Percentiles rank a stretch among this genome's conserved stretches.
phyloP scores from a whole-genome alignment of 1,140 invertebrate species.

The Cataglyphis hispanica region DNA sequence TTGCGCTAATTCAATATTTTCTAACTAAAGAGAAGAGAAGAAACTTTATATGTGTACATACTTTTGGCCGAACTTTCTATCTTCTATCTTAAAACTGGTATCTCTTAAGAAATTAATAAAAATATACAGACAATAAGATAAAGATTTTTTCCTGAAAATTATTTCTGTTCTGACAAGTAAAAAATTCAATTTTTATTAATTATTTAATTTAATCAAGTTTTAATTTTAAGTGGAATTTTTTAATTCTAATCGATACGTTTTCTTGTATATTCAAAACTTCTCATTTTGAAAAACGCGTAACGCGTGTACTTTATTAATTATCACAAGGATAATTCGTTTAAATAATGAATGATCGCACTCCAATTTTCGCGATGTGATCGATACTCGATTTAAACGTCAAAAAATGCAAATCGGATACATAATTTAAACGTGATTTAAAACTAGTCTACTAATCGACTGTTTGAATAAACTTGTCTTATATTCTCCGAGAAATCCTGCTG shows the following conservation, averaged over 20 bases:
- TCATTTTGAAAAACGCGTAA: neutral
- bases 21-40: neutral
- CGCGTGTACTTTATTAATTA: slow-evolving; percentile 12
- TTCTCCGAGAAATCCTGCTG: slow-evolving; percentile 59
- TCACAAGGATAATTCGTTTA: neutral
- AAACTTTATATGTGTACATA: too few relatives aligned
- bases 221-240: neutral
- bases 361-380: neutral
- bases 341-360: slow-evolving; percentile 24
- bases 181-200: slow-evolving; percentile 15
- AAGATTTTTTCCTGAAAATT: neutral
- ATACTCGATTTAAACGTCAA: slow-evolving; percentile 35
- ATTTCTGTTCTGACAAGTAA: neutral
- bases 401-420: slow-evolving; percentile 27
- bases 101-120: too few relatives aligned
- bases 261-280: neutral
- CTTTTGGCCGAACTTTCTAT: too few relatives aligned
- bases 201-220: neutral
- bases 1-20: neutral
- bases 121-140: neutral
- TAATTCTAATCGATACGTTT: neutral
- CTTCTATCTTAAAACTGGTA: too few relatives aligned
- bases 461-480: slow-evolving; percentile 75
- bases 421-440: slow-evolving; percentile 67
- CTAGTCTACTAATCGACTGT: slow-evolving; percentile 70